Base-by-base conservation (phyloP, 2,888 invertebrate species). In the Lasiommata megera region DNA sequence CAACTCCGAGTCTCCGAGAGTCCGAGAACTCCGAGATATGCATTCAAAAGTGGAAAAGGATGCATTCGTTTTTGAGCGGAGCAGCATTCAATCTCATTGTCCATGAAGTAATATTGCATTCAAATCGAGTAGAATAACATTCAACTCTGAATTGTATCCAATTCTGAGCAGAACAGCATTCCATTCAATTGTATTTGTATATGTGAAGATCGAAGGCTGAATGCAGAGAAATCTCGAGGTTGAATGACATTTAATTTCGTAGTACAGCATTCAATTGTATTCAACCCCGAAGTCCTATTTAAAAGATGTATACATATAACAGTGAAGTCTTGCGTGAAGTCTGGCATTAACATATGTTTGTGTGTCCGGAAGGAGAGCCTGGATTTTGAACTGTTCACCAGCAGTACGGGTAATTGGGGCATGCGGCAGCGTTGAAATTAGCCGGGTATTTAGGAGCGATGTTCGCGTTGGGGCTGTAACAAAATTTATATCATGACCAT, bases 391-490 rank as follows among this genome's bases (percentile, higher is more conserved):
- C 65, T 68, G 63, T 69, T 76, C 70, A 78, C 69, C 67, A 84
- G 72, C 92, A 93, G 85, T 90, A 92, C 0, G 93, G 93, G 81
- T 93, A 93, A 88, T 92, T 92, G 62, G 92, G 92, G 82, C 92
- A 92, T 40, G 85, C 80, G 5, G 92, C 89, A 8, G 92, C 81
- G 67, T 87, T 82, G 63, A 92, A 82, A 63, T 83, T 87, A 11
- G 92, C 92, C n/a, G 92, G 92, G 74, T 92, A 92, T 54, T 83
- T 80, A 11, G 84, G 70, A 0, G 81, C 87, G 7, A 74, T 80
- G 16, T 70, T 69, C 29, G 74, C 78, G 43, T 77, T 75, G 41
- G 78, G 73, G 46, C 88, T 88, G 77, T 11, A 70, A 73, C 62
- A 8, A 63, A 66, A 50, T 54, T 28, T 29, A 0, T 6, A 12